phyloP scores from a whole-genome alignment of 2,797 vertebrate species.

The Moxostoma hubbsi region DNA sequence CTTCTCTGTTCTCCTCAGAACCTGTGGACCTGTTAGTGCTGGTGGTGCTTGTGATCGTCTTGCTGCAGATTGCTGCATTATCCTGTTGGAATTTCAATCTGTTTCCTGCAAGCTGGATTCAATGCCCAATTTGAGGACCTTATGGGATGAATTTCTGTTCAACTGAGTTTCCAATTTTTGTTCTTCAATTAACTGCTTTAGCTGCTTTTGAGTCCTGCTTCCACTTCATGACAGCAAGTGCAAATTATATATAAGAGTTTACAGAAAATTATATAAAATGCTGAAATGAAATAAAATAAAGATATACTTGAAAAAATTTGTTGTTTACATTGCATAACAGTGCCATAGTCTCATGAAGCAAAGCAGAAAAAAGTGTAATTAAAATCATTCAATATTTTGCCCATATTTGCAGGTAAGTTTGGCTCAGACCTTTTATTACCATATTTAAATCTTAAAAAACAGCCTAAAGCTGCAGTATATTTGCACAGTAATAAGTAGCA shows the following conservation, averaged over 20 bases:
- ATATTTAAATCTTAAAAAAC: constrained; percentile 18
- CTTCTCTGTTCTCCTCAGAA: no score
- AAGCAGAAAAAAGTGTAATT: not conserved
- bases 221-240: not conserved
- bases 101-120: no score
- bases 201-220: no score
- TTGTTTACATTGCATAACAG: not conserved
- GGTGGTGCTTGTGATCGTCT: no score
- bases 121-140: no score
- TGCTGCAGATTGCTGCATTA: no score
- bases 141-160: no score
- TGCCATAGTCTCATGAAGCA: not conserved
- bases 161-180: no score
- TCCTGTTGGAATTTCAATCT: no score
- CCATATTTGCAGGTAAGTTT: not conserved
- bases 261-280: not conserved
- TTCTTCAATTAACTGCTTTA: no score
- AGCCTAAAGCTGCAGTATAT: not conserved
- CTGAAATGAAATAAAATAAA: not conserved
- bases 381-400: not conserved
- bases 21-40: no score
- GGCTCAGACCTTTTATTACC: not conserved
- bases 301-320: not conserved
- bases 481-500: not conserved
- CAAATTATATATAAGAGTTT: not conserved